Evolutionary conservation across 2,797 vertebrate species (phyloP).

Genomic region (Carcharodon carcharias): DNA sequence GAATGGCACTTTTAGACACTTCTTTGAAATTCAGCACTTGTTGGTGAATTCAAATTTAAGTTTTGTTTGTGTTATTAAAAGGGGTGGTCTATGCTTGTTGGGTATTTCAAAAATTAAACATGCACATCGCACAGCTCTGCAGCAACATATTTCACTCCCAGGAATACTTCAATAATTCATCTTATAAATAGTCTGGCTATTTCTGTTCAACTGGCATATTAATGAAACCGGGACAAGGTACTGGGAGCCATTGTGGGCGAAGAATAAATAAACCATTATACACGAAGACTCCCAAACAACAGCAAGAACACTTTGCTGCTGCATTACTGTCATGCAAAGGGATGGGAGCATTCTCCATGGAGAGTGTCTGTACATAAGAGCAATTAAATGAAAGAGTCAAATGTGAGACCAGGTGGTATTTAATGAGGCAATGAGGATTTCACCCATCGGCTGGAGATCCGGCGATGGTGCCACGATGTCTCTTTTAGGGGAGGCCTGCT

Average conservation of each 20-base stretch:
- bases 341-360: background rate
- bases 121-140: background rate
- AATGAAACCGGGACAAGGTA: background rate
- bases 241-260: background rate
- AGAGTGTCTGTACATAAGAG: background rate
- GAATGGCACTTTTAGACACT: background rate
- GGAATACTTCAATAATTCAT: background rate
- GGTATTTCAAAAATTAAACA: background rate
- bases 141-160: background rate
- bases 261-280: background rate
- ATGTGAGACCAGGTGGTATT: background rate
- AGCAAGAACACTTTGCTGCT: background rate
- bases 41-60: background rate
- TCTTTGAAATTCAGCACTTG: background rate
- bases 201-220: background rate
- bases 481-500: too few species aligned
- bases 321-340: background rate
- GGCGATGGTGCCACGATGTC: too few species aligned
- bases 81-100: background rate
- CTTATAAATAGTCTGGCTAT: background rate
- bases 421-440: too few species aligned
- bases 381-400: background rate
- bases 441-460: too few species aligned
- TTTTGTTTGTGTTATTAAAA: background rate
- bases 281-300: background rate